Percentiles rank a stretch among this genome's conserved stretches.
Evolutionary conservation across 2,797 vertebrate genomes (phyloP).

Genomic region (Prionace glauca): DNA sequence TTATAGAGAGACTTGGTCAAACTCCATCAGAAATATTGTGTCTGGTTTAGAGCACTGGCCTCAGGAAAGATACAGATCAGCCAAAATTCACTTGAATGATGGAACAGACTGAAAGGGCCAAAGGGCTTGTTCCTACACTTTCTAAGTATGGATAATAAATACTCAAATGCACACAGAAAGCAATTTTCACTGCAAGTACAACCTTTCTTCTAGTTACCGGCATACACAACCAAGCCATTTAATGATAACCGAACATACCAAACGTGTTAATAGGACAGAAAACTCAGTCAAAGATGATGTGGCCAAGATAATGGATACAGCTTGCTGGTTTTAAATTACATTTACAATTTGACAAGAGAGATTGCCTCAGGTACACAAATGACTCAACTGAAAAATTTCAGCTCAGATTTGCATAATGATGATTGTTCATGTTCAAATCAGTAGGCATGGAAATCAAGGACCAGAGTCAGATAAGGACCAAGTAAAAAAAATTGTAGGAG

Average conservation of each 20-base stretch:
- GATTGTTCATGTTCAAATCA: not conserved
- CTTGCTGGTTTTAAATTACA: conserved; percentile 1
- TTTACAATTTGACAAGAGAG: not conserved
- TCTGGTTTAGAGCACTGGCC: not conserved
- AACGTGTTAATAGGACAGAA: not conserved
- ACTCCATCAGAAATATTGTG: not conserved
- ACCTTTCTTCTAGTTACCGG: not conserved
- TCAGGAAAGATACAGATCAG: not conserved
- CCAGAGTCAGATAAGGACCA: too few species aligned
- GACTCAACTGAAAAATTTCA: not conserved
- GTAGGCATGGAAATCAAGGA: too few species aligned
- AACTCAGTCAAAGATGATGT: not conserved
- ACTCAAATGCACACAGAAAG: not conserved
- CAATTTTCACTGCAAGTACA: not conserved
- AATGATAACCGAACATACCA: not conserved
- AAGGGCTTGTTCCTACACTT: too few species aligned
- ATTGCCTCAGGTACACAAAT: not conserved
- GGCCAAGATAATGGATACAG: not conserved
- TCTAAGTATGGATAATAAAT: not conserved
- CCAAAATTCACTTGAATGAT: not conserved
- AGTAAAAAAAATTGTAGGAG: too few species aligned
- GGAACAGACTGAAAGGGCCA: not conserved
- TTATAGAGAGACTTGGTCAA: not conserved
- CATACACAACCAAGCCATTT: not conserved
- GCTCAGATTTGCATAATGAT: not conserved